Evolutionary conservation across 1,140 invertebrate species (phyloP), one percentile per base, ranked within the genome.

Genomic region (Rhynchophorus ferrugineus): DNA sequence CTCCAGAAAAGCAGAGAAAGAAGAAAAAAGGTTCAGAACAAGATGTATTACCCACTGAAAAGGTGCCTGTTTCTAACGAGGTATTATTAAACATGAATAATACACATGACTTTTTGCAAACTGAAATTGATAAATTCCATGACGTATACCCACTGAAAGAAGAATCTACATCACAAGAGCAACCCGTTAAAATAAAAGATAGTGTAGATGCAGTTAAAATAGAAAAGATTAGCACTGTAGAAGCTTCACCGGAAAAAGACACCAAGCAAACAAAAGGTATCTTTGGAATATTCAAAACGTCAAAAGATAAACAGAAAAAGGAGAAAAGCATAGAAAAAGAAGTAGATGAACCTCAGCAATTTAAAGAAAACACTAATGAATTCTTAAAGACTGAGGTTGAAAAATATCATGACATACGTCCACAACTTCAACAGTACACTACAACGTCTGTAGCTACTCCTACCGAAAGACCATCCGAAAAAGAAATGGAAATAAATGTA

Each of bases 321-420:
- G 7, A 3, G 13, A 14, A 38, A 38, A 38, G 18, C 17, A 13
- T 38, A 14, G n/a, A 38, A 38, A 38, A 38, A 6, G 37, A n/a
- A n/a, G 5, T 29, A 29, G 5, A n/a, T n/a, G n/a, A n/a, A 17
- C 51, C 58, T 33, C 48, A 59, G 22, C 48, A 49, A 21, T 6
- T 54, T 39, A 61, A 61, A 49, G 48, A 54, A 6, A 24, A 60
- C 3, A 56, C 60, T 8, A 35, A 41, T 38, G 16, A 38, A 16
- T 62, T 62, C 42, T 50, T 64, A n/a, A 43, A 60, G 29, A 47
- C 39, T 13, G 62, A 64, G 53, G 43, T 64, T 1, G 29, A 45
- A 39, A 41, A 50, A 9, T 60, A 59, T 41, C 54, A 64, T 46
- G 62, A 64, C 20, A 56, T 61, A 2, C 22, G 49, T n/a, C 54